A percentile compares a stretch with the other conserved stretches of the same genome.
Evolutionary conservation across 2,113 vertebrate species (phyloP).

Genomic region (Peucedramus taeniatus): DNA sequence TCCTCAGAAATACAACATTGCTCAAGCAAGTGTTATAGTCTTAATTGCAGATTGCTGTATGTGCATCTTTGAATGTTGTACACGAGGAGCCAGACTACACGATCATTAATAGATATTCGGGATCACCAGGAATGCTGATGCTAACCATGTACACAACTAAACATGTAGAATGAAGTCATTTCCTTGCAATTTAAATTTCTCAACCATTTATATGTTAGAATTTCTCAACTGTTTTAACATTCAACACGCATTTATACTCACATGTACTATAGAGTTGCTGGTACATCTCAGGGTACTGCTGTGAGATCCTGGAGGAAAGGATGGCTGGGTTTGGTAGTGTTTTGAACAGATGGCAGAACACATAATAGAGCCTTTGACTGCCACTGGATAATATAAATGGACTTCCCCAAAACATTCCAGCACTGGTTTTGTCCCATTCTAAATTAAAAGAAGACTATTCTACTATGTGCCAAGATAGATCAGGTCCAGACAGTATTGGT

Average conservation of each 20-base stretch:
- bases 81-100: not conserved
- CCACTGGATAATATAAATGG: not conserved
- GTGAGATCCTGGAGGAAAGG: not conserved
- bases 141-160: not conserved
- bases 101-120: not conserved
- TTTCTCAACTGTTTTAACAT: not conserved
- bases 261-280: fast-evolving
- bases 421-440: not conserved
- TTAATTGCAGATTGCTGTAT: not conserved
- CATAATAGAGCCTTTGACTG: not conserved
- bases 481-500: not conserved
- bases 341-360: not conserved
- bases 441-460: not conserved
- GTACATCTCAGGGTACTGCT: not conserved
- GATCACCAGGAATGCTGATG: not conserved
- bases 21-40: not conserved
- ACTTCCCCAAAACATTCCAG: not conserved
- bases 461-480: not conserved
- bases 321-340: not conserved
- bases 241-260: not conserved
- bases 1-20: not conserved
- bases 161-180: not conserved
- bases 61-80: not conserved
- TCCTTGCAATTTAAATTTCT: not conserved
- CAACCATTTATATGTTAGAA: not conserved